These are phyloP conservation scores for Nebria salina DNA, from an alignment of 2,888 invertebrate species.

Conservation along the genomic window DNA sequence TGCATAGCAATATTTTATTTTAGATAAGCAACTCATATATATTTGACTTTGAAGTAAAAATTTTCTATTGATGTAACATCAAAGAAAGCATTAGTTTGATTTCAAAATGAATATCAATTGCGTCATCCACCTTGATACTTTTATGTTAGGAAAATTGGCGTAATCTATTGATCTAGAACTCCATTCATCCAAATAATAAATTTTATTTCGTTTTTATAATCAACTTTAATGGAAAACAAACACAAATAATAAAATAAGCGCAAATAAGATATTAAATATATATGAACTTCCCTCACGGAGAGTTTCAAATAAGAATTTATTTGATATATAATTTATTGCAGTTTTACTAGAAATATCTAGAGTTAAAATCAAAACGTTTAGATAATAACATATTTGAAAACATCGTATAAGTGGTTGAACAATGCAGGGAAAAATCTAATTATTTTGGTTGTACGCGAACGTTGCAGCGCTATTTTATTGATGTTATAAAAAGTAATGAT, in stretches of 20 bases:
- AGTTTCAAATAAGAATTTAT: too few relatives aligned
- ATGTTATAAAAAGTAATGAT: constrained; percentile 41
- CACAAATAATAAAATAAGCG: too few relatives aligned
- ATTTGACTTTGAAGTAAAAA: not conserved
- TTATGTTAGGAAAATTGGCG: not conserved
- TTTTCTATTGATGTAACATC: not conserved
- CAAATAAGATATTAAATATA: too few relatives aligned
- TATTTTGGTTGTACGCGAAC: not conserved
- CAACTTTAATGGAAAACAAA: too few relatives aligned
- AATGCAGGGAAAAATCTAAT: not conserved
- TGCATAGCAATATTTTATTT: too few relatives aligned
- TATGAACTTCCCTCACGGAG: too few relatives aligned
- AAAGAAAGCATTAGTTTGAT: not conserved
- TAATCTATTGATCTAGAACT: too few relatives aligned
- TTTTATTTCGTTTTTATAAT: not conserved
- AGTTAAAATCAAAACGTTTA: too few relatives aligned
- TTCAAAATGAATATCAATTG: not conserved
- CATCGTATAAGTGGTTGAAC: not conserved
- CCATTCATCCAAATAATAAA: not conserved
- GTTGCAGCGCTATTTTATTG: constrained; percentile 29
- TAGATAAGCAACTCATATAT: too few relatives aligned
- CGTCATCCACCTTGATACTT: not conserved
- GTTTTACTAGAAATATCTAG: too few relatives aligned
- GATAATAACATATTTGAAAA: not conserved
- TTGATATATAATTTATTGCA: too few relatives aligned